Evolutionary conservation across 1,140 invertebrate genomes (phyloP).

Genomic region (Stegodyphus mimosarum): DNA sequence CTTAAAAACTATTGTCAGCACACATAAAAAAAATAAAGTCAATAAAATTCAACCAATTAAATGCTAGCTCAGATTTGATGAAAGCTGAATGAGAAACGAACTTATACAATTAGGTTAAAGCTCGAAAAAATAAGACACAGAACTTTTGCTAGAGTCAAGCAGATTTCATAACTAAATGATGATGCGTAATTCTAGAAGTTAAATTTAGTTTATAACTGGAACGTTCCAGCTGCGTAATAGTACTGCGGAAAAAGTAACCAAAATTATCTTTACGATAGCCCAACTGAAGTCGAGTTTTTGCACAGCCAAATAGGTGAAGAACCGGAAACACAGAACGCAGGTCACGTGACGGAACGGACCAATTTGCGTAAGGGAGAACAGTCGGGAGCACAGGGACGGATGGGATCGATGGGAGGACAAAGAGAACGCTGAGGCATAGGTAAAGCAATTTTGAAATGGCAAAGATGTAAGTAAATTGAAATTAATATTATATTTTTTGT

Average conservation of each 20-base stretch:
- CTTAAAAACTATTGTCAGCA: too few relatives aligned
- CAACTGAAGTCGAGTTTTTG: not conserved
- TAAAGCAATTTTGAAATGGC: not conserved
- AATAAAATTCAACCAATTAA: too few relatives aligned
- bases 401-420: slow-evolving; percentile 45
- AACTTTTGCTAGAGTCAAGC: not conserved
- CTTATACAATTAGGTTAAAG: too few relatives aligned
- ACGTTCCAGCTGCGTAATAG: not conserved
- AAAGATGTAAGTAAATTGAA: not conserved
- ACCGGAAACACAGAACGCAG: slow-evolving; percentile 48
- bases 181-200: slow-evolving; percentile 27
- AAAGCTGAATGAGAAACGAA: too few relatives aligned
- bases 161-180: slow-evolving; percentile 24
- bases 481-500: not conserved
- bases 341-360: slow-evolving; percentile 54
- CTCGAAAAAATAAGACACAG: too few relatives aligned
- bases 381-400: not conserved
- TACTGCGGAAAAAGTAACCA: not conserved
- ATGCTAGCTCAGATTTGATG: too few relatives aligned
- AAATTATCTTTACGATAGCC: not conserved
- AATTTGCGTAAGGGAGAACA: slow-evolving; percentile 19
- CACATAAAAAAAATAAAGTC: too few relatives aligned
- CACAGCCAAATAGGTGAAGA: slow-evolving; percentile 48
- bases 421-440: slow-evolving; percentile 34
- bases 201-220: slow-evolving; percentile 49